phyloP scores from a whole-genome alignment of 2,113 vertebrate genomes.

The Urocitellus parryii region DNA sequence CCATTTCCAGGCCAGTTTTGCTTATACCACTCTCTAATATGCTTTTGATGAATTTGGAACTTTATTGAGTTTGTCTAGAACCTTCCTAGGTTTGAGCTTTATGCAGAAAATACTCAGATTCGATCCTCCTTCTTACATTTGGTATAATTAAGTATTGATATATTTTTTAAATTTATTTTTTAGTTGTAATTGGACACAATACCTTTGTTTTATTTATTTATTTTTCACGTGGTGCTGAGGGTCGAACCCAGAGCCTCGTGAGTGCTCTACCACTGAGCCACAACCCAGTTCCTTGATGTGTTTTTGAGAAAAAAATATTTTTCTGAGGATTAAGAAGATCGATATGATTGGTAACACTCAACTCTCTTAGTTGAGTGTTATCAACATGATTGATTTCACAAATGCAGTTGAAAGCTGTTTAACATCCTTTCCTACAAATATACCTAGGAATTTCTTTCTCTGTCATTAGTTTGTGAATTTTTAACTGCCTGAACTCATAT shows the following conservation, averaged over 20 bases:
- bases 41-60: not conserved
- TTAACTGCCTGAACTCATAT: not conserved
- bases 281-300: not conserved
- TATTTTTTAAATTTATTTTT: too few relatives aligned
- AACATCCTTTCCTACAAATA: not conserved
- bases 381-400: constrained; percentile 53
- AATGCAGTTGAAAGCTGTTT: constrained; percentile 18
- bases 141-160: constrained; percentile 34
- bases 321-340: constrained; percentile 50
- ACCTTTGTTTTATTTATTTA: too few relatives aligned
- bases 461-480: not conserved
- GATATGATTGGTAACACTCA: not conserved
- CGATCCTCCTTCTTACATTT: constrained; percentile 29
- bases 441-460: not conserved
- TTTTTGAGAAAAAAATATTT: constrained; percentile 51
- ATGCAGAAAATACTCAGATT: not conserved
- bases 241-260: too few relatives aligned
- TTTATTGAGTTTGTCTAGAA: constrained; percentile 36
- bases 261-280: too few relatives aligned
- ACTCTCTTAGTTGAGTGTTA: constrained; percentile 41
- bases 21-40: not conserved
- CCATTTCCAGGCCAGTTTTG: not conserved
- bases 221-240: too few relatives aligned
- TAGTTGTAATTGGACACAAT: too few relatives aligned
- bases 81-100: not conserved